Evolutionary conservation across 1,140 invertebrate genomes (phyloP), one percentile per base, ranked within the genome.

Genomic region (Hycleus phaleratus): DNA sequence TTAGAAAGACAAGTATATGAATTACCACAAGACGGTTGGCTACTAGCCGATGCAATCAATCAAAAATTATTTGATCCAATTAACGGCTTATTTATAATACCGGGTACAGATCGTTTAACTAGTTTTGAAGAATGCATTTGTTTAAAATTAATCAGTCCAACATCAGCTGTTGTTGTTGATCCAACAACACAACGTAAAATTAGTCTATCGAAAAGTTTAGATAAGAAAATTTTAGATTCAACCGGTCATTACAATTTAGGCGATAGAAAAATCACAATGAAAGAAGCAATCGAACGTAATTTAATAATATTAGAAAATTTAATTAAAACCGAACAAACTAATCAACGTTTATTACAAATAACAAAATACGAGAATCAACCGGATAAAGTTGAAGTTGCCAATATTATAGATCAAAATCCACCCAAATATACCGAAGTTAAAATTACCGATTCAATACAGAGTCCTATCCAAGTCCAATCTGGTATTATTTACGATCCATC

Each of bases 61-160:
- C 80, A 85, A 69, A 81, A 82, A 43, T 72, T 93, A 3, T 90
- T 94, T 62, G 87, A 96, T 75, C 82, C 90, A 1, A 77, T 82
- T 2, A 86, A 83, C 4, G 92, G 93, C 2, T 76, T 92, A 2
- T 93, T 96, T 68, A 85, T 86, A 49, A 90, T 97, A 65, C 91
- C 92, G 39, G 87, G 87, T 32, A 91, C 90, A 2, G 90, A 93
- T 71, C 81, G 89, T 66, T 74, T 90, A 26, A 82, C 95, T 3
- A 88, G 90, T 56, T 87, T 98, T 63, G 82, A 91, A 73, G 91
- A 95, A 74, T 94, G 93, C 65, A 76, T 96, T 32, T 84, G 86
- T 64, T 77, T 92, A 46, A 84, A 88, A 67, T 86, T 96, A 8
- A 89, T 97, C 43, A 86, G 94, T 74, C 82, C 87, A 3, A 76